Evolutionary conservation across 2,888 invertebrate species (phyloP), one percentile per base, ranked within the genome.

Genomic region (Allophyes oxyacanthae): DNA sequence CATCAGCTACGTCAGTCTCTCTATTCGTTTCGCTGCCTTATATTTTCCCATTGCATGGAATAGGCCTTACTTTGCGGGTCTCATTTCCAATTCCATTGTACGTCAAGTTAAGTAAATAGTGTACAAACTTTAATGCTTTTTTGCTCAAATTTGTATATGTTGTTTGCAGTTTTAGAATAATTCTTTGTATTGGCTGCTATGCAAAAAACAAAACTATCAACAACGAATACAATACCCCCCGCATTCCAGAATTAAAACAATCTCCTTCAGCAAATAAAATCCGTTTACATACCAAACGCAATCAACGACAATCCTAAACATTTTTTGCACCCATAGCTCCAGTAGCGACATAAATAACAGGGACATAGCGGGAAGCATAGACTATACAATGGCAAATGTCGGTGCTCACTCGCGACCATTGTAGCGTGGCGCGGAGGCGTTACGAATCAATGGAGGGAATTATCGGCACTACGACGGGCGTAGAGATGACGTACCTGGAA

Each of bases 361-460:
- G 82, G 83, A 73, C 76, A 73, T 74, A 86, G 86, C 85, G 87
- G 83, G 86, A 86, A 88, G 86, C 83, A 88, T 85, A 90, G 90
- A 89, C 90, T 90, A 90, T 90, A 90, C 91, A 92, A 93, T 93
- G 87, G 92, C 91, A 90, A 93, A 92, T 90, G 92, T 91, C 92
- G 92, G 88, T 85, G 86, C 90, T 88, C 89, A 89, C 88, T 90
- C 91, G 92, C 90, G 92, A 87, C 87, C 91, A 92, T 92, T 93
- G 94, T 94, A 94, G 88, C 94, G 90, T 93, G 89, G 90, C 91
- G 85, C 88, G 91, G 91, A 94, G 94, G 94, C 94, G 94, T 94
- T 92, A 92, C 94, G 94, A 94, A 94, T 93, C 94, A 94, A 94
- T 94, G 94, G 94, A 94, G 92, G 92, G 94, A 91, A 92, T 93